A percentile compares a stretch with the other conserved stretches of the same genome.
Evolutionary conservation across 2,797 vertebrate species (phyloP).

Genomic region (Phrynocephalus vlangalii): DNA sequence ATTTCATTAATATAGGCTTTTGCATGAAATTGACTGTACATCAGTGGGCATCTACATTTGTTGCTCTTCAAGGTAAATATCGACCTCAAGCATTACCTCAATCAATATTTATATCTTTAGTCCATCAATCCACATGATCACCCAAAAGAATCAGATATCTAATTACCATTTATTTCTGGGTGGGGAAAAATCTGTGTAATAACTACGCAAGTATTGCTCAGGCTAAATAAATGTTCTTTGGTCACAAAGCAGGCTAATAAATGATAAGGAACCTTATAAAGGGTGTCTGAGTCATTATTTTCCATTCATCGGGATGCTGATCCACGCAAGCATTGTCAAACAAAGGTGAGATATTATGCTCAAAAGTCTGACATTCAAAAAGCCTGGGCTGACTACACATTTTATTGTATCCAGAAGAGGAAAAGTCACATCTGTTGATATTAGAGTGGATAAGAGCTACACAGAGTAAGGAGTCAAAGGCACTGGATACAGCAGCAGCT

Average conservation of each 20-base stretch:
- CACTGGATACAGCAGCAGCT: neutral
- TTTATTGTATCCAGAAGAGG: constrained; percentile 1
- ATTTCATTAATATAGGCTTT: constrained; percentile 25
- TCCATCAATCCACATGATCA: constrained; percentile 50
- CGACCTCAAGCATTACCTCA: constrained; percentile 32
- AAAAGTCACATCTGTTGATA: constrained; percentile 13
- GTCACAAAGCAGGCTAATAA: neutral
- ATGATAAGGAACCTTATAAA: constrained; percentile 23
- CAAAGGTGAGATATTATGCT: neutral
- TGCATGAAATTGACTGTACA: constrained; percentile 40
- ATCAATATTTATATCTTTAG: constrained; percentile 47
- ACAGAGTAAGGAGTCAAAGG: neutral
- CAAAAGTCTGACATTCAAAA: neutral
- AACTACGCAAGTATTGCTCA: constrained; percentile 11
- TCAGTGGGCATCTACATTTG: constrained; percentile 42
- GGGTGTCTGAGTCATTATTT: constrained; percentile 7
- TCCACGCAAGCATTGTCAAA: neutral
- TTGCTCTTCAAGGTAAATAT: constrained; percentile 49
- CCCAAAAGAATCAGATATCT: constrained; percentile 42
- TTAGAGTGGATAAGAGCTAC: neutral
- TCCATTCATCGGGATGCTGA: neutral
- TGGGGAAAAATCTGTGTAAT: neutral
- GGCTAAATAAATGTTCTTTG: neutral
- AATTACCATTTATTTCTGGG: constrained; percentile 46
- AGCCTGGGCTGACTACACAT: neutral